phyloP scores from a whole-genome alignment of 2,888 invertebrate genomes.

The Chaetogeoica ovagalla region DNA sequence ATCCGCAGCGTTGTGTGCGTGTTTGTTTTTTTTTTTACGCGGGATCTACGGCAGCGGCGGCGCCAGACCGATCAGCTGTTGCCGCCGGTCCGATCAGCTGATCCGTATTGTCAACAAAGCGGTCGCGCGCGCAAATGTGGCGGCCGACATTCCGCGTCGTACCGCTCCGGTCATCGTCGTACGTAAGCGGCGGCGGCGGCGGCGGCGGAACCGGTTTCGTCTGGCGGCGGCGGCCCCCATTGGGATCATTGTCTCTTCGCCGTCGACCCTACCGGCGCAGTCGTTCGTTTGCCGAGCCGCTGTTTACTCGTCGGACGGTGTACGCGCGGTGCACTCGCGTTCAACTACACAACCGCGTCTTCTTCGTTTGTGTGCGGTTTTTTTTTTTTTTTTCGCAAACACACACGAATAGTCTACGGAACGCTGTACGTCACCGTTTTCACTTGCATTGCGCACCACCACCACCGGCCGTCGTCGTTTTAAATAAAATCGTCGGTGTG shows the following conservation, averaged over 20 bases:
- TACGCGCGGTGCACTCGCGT: too few relatives aligned
- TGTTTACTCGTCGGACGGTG: too few relatives aligned
- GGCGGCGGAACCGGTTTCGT: conserved; percentile 36
- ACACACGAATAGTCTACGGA: too few relatives aligned
- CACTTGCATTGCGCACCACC: too few relatives aligned
- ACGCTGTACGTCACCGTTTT: too few relatives aligned
- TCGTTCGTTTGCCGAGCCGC: conserved; percentile 43
- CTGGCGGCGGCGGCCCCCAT: conserved; percentile 8
- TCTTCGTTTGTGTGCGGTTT: too few relatives aligned
- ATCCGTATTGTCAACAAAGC: conserved; percentile 49
- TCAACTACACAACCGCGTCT: too few relatives aligned
- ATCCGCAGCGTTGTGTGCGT: neutral
- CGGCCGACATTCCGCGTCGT: conserved; percentile 29
- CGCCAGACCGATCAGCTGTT: conserved; percentile 45
- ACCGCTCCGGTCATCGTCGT: conserved; percentile 2
- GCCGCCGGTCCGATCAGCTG: conserved; percentile 32
- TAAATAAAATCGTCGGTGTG: too few relatives aligned
- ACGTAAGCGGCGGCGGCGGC: neutral
- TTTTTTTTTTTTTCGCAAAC: too few relatives aligned
- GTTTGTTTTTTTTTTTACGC: conserved; percentile 39
- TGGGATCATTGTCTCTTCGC: conserved; percentile 48
- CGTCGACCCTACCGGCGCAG: conserved; percentile 20
- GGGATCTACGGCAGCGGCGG: conserved; percentile 27
- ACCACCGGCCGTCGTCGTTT: too few relatives aligned
- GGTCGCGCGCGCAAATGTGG: conserved; percentile 49